Evolutionary conservation across 2,113 vertebrate species (phyloP).

Genomic region (Podarcis cretensis): DNA sequence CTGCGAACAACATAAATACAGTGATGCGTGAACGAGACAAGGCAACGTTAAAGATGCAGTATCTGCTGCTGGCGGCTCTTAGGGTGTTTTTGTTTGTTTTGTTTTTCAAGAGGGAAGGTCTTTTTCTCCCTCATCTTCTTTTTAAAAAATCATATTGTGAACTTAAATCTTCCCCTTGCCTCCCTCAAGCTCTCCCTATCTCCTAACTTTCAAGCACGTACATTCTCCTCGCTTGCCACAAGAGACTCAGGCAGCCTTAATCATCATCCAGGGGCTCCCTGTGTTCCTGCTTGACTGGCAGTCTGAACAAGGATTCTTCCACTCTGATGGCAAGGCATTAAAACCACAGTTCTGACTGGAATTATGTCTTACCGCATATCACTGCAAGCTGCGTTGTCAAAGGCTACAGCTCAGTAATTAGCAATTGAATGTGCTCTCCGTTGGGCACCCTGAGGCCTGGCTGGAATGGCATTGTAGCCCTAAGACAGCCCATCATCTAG

Average conservation of each 20-base stretch:
- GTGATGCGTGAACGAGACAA: slow-evolving; percentile 85
- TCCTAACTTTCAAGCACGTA: background rate
- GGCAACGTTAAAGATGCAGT: slow-evolving; percentile 62
- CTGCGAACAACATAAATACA: slow-evolving; percentile 97
- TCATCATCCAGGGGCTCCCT: background rate
- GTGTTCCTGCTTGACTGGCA: background rate
- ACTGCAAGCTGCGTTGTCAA: background rate
- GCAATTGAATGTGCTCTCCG: background rate
- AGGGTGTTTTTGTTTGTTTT: background rate
- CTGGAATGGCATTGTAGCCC: background rate
- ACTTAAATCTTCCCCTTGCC: background rate
- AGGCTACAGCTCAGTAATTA: background rate
- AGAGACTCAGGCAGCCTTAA: background rate
- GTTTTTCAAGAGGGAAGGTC: background rate
- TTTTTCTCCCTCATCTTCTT: background rate
- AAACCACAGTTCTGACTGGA: background rate
- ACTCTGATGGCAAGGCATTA: background rate
- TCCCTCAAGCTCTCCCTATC: background rate
- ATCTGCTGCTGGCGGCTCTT: slow-evolving; percentile 19
- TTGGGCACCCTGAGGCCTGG: background rate
- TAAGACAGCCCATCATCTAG: background rate
- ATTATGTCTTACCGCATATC: background rate
- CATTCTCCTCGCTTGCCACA: background rate
- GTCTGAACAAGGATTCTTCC: background rate
- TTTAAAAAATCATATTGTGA: background rate